Base-by-base conservation (phyloP, 2,113 vertebrate species). In the Speoplatyrhinus poulsoni region DNA sequence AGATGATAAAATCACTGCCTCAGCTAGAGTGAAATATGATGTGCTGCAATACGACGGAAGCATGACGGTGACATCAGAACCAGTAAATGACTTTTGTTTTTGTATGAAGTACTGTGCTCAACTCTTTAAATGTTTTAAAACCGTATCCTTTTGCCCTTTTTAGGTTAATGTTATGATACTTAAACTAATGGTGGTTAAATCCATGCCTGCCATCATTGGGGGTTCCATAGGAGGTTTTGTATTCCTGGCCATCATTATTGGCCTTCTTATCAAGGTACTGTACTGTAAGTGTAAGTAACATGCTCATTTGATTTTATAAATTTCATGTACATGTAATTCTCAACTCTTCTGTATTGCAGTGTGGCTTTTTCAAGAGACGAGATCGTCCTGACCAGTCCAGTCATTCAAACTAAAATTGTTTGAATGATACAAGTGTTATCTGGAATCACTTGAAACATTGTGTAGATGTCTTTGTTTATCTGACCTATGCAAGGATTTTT, bases 331-430 rank as follows among this genome's bases (percentile, higher is more conserved):
- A 11, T 15, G 26, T 3, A 62, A 48, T 12, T 3, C 33, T 48
- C 12, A 47, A 17, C 12, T 47, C 7, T 46, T n/a, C 26, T 46
- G 10, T 33, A 16, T 59, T 82, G 46, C 69, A 87, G 85, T 87
- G 83, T 77, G 85, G 85, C 53, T 87, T 87, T 75, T 87, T 85
- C 75, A 75, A 74, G n/a, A 67, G 79, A n/a, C 79, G 79, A 3
- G 70, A 62, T 69, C 63, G 70, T 46, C 15, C 16, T 48, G 11
- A 46, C 3, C 10, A 12, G 17, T 48, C 26, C 32, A 9, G 2
- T 17, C 4, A 19, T 56, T 56, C 60, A 47, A 12, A 61, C n/a
- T 26, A 36, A 33, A 12, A 58, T 19, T 6, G 50, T 46, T 41
- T 41, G 36, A 8, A 41, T 41, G 26, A 41, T 41, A 6, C 36